Conservation (phyloP, 2,797 vertebrate species). For the Galagoides demidoff region DNA sequence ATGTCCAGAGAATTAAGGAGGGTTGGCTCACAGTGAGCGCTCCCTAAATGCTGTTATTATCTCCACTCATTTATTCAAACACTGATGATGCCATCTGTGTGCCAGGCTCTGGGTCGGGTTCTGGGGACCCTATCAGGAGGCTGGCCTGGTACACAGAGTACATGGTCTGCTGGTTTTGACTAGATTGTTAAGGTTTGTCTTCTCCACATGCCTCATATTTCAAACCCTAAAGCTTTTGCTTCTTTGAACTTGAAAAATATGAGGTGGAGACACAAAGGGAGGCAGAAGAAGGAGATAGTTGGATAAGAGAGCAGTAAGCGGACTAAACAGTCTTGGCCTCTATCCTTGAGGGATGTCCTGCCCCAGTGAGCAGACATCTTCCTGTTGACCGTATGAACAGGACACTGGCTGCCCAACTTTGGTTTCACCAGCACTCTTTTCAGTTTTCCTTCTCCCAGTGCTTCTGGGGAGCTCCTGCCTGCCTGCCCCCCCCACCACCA, state of each 20-base stretch:
- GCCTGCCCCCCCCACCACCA: no score
- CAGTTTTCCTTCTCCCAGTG: not conserved
- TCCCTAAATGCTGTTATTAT: not conserved
- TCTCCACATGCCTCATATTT: slow-evolving; percentile 1
- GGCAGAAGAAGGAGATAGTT: not conserved
- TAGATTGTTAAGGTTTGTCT: slow-evolving; percentile 24
- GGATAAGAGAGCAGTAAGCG: not conserved
- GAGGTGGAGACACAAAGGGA: not conserved
- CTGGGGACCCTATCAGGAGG: not conserved
- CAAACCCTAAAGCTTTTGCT: not conserved
- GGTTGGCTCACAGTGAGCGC: not conserved
- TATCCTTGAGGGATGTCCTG: not conserved
- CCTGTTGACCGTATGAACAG: not conserved
- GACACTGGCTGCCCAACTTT: not conserved
- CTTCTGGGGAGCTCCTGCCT: not conserved
- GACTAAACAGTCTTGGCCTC: not conserved
- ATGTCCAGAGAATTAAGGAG: not conserved
- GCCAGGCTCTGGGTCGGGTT: not conserved
- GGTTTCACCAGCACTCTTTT: not conserved
- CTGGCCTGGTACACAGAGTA: not conserved
- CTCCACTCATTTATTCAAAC: not conserved
- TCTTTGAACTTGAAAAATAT: slow-evolving; percentile 1
- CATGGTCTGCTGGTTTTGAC: not conserved
- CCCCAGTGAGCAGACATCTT: not conserved
- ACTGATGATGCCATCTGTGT: not conserved